phyloP scores from a whole-genome alignment of 2,113 vertebrate genomes.

The Camelus dromedarius region DNA sequence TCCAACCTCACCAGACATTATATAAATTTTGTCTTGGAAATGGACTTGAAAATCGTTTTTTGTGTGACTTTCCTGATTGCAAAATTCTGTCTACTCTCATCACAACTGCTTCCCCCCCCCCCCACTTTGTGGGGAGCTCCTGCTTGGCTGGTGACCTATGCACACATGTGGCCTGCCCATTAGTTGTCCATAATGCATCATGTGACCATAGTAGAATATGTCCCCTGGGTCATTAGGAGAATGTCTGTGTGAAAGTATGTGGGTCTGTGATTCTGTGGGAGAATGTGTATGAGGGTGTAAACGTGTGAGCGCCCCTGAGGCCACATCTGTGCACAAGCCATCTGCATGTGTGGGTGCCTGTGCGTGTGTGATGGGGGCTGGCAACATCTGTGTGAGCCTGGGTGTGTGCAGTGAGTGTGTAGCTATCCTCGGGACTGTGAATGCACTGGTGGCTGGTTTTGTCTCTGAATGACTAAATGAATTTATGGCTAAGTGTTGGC shows the following conservation, averaged over 20 bases:
- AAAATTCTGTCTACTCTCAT: background rate
- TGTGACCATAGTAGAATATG: background rate
- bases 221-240: slow-evolving; percentile 25
- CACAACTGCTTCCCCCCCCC: background rate
- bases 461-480: background rate
- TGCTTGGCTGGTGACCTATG: background rate
- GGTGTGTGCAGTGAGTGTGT: background rate
- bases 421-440: background rate
- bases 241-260: slow-evolving; percentile 22
- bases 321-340: background rate
- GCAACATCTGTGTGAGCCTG: background rate
- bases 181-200: background rate
- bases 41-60: slow-evolving; percentile 24
- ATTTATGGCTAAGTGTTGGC: background rate
- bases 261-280: background rate
- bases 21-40: slow-evolving; percentile 25
- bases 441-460: background rate
- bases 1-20: background rate
- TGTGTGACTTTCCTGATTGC: background rate
- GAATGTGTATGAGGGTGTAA: background rate
- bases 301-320: background rate
- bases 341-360: background rate
- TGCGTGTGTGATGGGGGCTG: background rate
- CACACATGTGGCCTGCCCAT: background rate
- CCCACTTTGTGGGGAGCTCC: background rate